These are phyloP conservation scores for Suncus etruscus DNA, from an alignment of 2,113 vertebrate species.

Conservation along the genomic window DNA sequence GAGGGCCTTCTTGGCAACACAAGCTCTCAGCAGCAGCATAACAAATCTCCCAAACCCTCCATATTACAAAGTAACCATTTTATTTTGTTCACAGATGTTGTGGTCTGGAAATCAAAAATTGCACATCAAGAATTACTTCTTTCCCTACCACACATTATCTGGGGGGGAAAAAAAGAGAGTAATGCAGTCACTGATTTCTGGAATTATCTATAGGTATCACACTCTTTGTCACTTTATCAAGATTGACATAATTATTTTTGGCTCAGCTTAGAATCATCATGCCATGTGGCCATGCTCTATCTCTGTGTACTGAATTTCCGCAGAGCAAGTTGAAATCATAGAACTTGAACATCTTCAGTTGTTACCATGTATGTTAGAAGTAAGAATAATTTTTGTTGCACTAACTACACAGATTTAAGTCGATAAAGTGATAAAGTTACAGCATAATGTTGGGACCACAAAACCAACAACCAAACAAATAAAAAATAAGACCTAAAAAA, in stretches of 20 bases:
- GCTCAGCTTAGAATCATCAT: neutral
- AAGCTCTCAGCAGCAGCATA: neutral
- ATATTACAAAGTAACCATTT: neutral
- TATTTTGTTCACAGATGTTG: neutral
- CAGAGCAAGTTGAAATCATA: neutral
- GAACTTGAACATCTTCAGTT: slow-evolving; percentile 2
- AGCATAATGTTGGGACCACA: neutral
- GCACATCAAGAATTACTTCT: neutral
- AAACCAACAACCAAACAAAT: neutral
- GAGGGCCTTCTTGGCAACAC: neutral
- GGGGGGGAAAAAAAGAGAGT: neutral
- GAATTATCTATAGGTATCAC: neutral
- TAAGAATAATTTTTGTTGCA: neutral
- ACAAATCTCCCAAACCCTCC: neutral
- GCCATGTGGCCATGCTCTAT: neutral
- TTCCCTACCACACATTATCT: neutral
- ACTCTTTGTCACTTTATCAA: neutral
- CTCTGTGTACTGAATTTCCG: neutral
- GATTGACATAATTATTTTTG: slow-evolving; percentile 18
- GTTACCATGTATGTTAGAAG: neutral
- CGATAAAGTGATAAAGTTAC: neutral
- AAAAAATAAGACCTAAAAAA: too few species aligned
- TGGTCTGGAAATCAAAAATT: neutral
- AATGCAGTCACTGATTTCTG: neutral
- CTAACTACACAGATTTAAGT: neutral